A percentile compares a stretch with the other conserved stretches of the same genome.
Evolutionary conservation across 2,797 vertebrate species (phyloP).

Genomic region (Pseudochirops cupreus): DNA sequence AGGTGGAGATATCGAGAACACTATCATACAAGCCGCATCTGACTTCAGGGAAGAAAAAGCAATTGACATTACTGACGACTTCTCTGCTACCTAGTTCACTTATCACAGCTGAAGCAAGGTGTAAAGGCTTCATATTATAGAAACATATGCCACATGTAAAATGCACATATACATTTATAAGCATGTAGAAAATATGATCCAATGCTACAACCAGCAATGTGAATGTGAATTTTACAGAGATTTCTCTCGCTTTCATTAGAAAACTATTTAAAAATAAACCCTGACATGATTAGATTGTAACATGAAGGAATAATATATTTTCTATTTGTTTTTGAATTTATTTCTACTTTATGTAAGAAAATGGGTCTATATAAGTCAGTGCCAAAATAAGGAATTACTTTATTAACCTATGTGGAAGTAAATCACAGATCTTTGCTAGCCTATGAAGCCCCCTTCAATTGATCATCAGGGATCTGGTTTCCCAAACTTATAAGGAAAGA

Average conservation of each 20-base stretch:
- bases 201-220: not conserved
- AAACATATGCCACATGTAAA: not conserved
- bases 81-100: not conserved
- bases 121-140: not conserved
- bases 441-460: not conserved
- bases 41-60: conserved; percentile 49
- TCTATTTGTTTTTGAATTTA: not conserved
- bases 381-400: not conserved
- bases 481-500: not conserved
- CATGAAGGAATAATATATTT: not conserved
- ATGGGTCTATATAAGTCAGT: not conserved
- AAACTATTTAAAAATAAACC: not conserved
- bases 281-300: not conserved
- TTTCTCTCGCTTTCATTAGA: not conserved
- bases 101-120: conserved; percentile 5
- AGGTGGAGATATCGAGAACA: conserved; percentile 1
- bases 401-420: not conserved
- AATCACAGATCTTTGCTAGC: not conserved
- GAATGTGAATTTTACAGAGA: not conserved
- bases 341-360: not conserved
- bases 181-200: not conserved
- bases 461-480: not conserved
- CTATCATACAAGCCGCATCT: conserved; percentile 50
- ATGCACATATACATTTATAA: not conserved
- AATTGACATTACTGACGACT: conserved; percentile 41